These are phyloP conservation scores for Nematostella vectensis DNA, from an alignment of 92 coral and sea anemone genomes.

Conservation along the genomic window DNA sequence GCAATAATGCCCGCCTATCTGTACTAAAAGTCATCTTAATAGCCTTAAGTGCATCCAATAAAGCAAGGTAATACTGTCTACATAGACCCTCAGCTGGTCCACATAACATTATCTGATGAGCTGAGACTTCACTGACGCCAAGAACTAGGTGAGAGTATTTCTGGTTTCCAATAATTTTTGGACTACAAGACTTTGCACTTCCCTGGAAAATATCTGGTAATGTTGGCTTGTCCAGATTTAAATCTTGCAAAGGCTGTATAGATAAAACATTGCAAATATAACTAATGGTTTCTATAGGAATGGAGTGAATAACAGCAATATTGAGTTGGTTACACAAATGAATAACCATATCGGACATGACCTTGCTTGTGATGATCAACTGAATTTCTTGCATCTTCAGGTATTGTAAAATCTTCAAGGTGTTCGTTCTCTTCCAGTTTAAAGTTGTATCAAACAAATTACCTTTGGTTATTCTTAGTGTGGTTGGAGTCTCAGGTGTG, in stretches of 20 bases:
- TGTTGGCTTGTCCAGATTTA: slow-evolving; percentile 12
- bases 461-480: slow-evolving; percentile 25
- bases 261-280: slow-evolving; percentile 50
- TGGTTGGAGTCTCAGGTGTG: slow-evolving; percentile 19
- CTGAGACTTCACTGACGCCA: slow-evolving; percentile 7
- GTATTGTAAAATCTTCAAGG: slow-evolving; percentile 20
- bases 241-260: slow-evolving; percentile 39
- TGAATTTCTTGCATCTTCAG: slow-evolving; percentile 38
- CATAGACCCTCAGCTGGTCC: slow-evolving; percentile 76
- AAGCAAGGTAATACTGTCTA: slow-evolving; percentile 59
- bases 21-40: slow-evolving; percentile 50
- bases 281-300: slow-evolving; percentile 52
- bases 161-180: slow-evolving; percentile 34
- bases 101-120: slow-evolving; percentile 52
- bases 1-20: slow-evolving; percentile 14
- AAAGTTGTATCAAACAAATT: slow-evolving; percentile 20
- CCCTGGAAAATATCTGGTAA: slow-evolving; percentile 43
- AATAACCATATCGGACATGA: slow-evolving; percentile 46
- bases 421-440: slow-evolving; percentile 35
- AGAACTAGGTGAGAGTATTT: slow-evolving; percentile 31
- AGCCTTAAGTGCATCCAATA: slow-evolving; percentile 55
- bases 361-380: slow-evolving; percentile 60
- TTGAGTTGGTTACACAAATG: slow-evolving; percentile 65
- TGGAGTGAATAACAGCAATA: slow-evolving; percentile 74
- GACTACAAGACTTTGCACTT: slow-evolving; percentile 42